phyloP scores from a whole-genome alignment of 1,140 invertebrate species.

The Tenebrio molitor region DNA sequence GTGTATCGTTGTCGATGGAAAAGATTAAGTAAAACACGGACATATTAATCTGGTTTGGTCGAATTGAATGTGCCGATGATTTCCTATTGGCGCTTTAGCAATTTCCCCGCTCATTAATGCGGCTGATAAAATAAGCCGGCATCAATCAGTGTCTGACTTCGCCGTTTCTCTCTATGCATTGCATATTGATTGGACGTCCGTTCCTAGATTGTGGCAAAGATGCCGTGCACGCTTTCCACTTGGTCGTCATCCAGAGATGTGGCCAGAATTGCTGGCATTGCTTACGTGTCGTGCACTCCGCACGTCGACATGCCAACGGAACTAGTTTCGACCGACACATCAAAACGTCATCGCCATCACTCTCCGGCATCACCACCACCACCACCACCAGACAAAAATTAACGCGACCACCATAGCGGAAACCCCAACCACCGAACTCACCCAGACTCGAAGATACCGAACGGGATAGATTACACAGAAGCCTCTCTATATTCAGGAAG shows the following conservation, averaged over 20 bases:
- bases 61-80: conserved; percentile 2
- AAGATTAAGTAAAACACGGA: conserved; percentile 23
- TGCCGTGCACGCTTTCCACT: conserved; percentile 34
- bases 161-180: conserved; percentile 32
- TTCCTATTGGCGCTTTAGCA: conserved; percentile 7
- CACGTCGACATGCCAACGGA: conserved; percentile 30
- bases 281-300: conserved; percentile 37
- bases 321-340: conserved; percentile 38
- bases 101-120: conserved; percentile 31
- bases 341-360: conserved; percentile 35
- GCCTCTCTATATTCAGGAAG: too few species aligned
- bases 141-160: conserved; percentile 29
- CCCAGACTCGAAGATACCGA: too few species aligned
- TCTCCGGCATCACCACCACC: conserved; percentile 7
- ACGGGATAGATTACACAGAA: too few species aligned
- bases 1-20: conserved; percentile 28
- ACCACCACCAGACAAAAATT: neutral
- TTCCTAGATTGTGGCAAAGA: conserved; percentile 37
- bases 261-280: conserved; percentile 39
- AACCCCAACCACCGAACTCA: too few species aligned
- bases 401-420: neutral
- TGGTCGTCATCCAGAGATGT: conserved; percentile 37
- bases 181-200: conserved; percentile 37
- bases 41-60: conserved; percentile 20
- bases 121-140: conserved; percentile 21